These are phyloP conservation scores for Chrysodeixis includens DNA, from an alignment of 2,888 invertebrate species.

Conservation along the genomic window DNA sequence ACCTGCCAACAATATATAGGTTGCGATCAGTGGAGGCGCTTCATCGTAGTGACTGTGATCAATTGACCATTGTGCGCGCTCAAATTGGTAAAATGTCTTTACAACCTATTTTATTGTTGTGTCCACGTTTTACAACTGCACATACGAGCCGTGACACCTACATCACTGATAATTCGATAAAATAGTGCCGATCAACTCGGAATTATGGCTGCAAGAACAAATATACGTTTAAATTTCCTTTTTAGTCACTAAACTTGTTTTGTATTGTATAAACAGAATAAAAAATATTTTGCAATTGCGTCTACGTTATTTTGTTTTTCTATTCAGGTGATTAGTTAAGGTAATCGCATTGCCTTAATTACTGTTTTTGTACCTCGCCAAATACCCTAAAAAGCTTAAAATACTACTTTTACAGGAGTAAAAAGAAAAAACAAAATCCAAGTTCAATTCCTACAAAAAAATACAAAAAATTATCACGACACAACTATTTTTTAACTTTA, in stretches of 20 bases:
- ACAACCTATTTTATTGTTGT: slow-evolving; percentile 62
- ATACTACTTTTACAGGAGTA: too few relatives aligned
- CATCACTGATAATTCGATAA: slow-evolving; percentile 63
- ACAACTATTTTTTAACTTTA: too few relatives aligned
- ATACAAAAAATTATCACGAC: too few relatives aligned
- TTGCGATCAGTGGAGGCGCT: slow-evolving; percentile 54
- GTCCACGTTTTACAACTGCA: slow-evolving; percentile 49
- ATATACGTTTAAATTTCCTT: slow-evolving; percentile 32
- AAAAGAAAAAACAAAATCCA: too few relatives aligned
- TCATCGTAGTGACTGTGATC: slow-evolving; percentile 64
- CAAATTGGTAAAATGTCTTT: slow-evolving; percentile 65
- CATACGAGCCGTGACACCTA: slow-evolving; percentile 54
- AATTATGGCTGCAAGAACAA: slow-evolving; percentile 49
- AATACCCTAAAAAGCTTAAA: too few relatives aligned
- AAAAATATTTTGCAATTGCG: not conserved
- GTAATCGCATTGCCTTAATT: too few relatives aligned
- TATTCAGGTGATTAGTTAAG: too few relatives aligned
- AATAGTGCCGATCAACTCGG: slow-evolving; percentile 48
- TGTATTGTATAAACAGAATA: slow-evolving; percentile 3
- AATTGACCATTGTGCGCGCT: slow-evolving; percentile 68
- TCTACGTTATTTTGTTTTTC: too few relatives aligned
- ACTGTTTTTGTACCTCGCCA: too few relatives aligned
- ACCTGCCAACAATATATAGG: slow-evolving; percentile 39
- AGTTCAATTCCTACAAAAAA: too few relatives aligned
- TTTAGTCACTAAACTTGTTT: slow-evolving; percentile 35